Percentiles rank a stretch among this genome's conserved stretches.
Evolutionary conservation across 2,888 invertebrate genomes (phyloP).

Genomic region (Ypsolopha sequella): DNA sequence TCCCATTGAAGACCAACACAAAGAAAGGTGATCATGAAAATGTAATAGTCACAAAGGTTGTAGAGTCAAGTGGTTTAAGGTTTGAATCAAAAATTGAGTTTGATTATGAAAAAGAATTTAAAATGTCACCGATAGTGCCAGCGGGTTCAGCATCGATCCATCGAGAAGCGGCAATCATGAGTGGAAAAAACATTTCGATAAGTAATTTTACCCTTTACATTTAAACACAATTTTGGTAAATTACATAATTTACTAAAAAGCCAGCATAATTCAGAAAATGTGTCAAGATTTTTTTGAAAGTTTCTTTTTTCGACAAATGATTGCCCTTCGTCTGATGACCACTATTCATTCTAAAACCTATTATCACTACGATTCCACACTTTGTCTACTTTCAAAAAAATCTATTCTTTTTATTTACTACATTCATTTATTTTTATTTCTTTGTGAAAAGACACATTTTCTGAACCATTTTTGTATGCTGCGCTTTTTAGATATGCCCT

Average conservation of each 20-base stretch:
- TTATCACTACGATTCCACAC: slow-evolving; percentile 63
- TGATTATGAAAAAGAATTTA: not conserved
- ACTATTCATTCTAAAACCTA: slow-evolving; percentile 29
- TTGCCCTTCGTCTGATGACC: slow-evolving; percentile 49
- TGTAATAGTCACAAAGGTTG: slow-evolving; percentile 12
- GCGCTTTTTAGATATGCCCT: slow-evolving; percentile 6
- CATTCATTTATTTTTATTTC: slow-evolving; percentile 68
- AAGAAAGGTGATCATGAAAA: slow-evolving; percentile 6
- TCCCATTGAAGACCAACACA: no score
- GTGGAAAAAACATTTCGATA: slow-evolving; percentile 67
- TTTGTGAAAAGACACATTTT: slow-evolving; percentile 83
- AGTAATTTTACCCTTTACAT: slow-evolving; percentile 33
- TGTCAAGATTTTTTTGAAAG: slow-evolving; percentile 75
- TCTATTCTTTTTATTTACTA: slow-evolving; percentile 60
- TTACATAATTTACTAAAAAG: slow-evolving; percentile 32
- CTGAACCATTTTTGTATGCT: slow-evolving; percentile 64
- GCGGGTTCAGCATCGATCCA: slow-evolving; percentile 53
- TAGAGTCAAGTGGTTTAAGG: slow-evolving; percentile 45
- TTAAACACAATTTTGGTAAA: slow-evolving; percentile 23
- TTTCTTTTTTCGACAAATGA: slow-evolving; percentile 63
- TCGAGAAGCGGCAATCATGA: slow-evolving; percentile 69
- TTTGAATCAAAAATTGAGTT: slow-evolving; percentile 21
- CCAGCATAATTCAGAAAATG: slow-evolving; percentile 76
- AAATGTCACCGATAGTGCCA: slow-evolving; percentile 62
- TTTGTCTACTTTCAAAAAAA: slow-evolving; percentile 73